Evolutionary conservation across 2,797 vertebrate genomes (phyloP).

Genomic region (Limnodromus scolopaceus): DNA sequence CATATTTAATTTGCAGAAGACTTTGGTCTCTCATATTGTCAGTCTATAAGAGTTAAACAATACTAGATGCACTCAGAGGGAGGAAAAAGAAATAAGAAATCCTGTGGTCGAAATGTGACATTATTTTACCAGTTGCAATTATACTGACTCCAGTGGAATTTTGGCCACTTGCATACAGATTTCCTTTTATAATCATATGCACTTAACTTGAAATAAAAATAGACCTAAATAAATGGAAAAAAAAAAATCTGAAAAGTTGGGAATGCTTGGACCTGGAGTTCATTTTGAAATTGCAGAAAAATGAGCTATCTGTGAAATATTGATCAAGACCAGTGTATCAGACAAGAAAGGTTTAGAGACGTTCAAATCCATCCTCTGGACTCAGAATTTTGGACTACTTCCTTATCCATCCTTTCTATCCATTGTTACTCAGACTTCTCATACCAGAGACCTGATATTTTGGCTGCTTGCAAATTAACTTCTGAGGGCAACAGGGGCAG

Average conservation of each 20-base stretch:
- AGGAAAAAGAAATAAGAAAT: background rate
- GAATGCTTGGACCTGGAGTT: background rate
- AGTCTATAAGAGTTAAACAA: background rate
- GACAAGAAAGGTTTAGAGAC: background rate
- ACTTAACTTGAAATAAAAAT: background rate
- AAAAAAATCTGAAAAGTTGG: background rate
- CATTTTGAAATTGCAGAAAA: background rate
- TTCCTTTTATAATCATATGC: background rate
- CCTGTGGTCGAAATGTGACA: background rate
- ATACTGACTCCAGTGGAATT: background rate
- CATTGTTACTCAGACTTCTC: background rate
- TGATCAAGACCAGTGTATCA: background rate
- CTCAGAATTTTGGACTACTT: background rate
- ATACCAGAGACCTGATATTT: conserved; percentile 4
- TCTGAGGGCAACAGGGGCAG: background rate
- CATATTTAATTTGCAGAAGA: background rate
- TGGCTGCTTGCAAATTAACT: conserved; percentile 3
- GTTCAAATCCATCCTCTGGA: background rate
- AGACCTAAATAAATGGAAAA: background rate
- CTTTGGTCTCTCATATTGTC: background rate
- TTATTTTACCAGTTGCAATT: background rate
- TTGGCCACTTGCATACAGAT: background rate
- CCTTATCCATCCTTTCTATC: background rate
- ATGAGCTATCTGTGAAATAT: background rate
- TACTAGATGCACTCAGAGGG: background rate